Evolutionary conservation across 1,140 invertebrate genomes (phyloP), one percentile per base, ranked within the genome.

Genomic region (Ips typographus): DNA sequence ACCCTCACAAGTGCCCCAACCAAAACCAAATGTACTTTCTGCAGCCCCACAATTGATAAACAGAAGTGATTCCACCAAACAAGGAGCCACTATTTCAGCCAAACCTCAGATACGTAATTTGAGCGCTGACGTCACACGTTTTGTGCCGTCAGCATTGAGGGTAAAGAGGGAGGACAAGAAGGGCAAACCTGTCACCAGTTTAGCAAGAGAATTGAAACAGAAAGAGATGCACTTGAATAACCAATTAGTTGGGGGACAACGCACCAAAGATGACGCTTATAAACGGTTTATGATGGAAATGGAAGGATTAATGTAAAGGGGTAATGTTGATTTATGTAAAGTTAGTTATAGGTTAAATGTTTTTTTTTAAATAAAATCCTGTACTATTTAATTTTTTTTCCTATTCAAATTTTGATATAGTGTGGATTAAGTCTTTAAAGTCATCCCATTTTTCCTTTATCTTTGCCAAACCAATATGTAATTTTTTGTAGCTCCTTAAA

Each of bases 241-340:
- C 43, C 71, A 68, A 44, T 65, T 72, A 55, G 63, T 76, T n/a
- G 60, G 75, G 4, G 74, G 77, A 40, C 83, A 85, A 72, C 89
- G 88, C 47, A 97, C 92, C 44, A 98, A 98, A 80, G 96, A 98
- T 78, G 96, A 98, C 79, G 96, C 96, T 43, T 99, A 99, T 77
- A 90, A 95, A 83, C 94, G 96, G 79, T 99, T 99, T 80, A 98
- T 99, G 95, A 91, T 92, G 81, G 96, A 99, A 85, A 98, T 99
- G 95, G 89, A 97, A 82, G 94, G 91, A 49, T 83, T 98, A 39
- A 85, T 98, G 76, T 98, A 87, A 71, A 70, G 1, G 44, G 7
- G 44, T 49, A 8, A 8, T 6, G 7, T 49, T 49, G 7, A 49
- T 49, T 49, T 49, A 1, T 49, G 44, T 22, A 22, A 22, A 22